Evolutionary conservation across 2,113 vertebrate genomes (phyloP).

Genomic region (sheep (Ovis aries)): ARS-UI_Ramb_v3.0 NC_056072.1:18297001-18297500

Average conservation of each 20-base stretch:
- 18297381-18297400: slow-evolving; percentile 1
- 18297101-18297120: neutral
- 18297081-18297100: neutral
- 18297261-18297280: neutral
- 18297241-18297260: neutral
- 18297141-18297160: neutral
- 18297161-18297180: neutral
- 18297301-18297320: neutral
- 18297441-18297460: slow-evolving; percentile 44
- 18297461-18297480: slow-evolving; percentile 45
- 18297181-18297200: neutral
- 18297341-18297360: neutral
- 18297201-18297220: neutral
- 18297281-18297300: neutral
- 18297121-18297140: neutral
- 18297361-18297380: slow-evolving; percentile 10
- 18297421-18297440: slow-evolving; percentile 50
- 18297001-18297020: neutral
- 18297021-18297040: neutral
- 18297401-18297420: slow-evolving; percentile 46
- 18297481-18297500: slow-evolving; percentile 54
- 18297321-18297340: neutral
- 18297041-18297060: neutral
- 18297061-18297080: neutral
- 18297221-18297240: neutral